These are phyloP conservation scores for Phymorhynchus buccinoides DNA, from an alignment of 1,140 invertebrate species.

Conservation along the genomic window DNA sequence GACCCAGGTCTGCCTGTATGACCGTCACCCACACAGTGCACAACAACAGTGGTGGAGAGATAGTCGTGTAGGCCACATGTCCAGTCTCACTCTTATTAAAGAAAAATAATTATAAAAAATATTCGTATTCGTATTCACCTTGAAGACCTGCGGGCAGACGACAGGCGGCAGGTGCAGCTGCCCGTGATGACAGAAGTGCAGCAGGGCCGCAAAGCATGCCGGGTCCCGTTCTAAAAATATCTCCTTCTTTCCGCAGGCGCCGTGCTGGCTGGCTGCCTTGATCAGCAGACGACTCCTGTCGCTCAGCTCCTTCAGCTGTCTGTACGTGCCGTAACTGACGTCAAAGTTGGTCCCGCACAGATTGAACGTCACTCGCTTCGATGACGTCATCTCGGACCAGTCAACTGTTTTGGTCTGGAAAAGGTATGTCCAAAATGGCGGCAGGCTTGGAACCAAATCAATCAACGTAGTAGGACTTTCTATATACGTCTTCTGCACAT, in stretches of 20 bases:
- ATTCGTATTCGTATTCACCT: too few species aligned
- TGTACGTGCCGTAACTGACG: background rate
- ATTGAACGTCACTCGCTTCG: constrained; percentile 15
- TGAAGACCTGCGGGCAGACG: constrained; percentile 54
- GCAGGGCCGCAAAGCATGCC: constrained; percentile 52
- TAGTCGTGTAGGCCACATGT: too few species aligned
- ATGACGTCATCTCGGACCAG: background rate
- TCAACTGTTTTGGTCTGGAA: background rate
- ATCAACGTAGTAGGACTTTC: too few species aligned
- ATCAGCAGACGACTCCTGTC: background rate
- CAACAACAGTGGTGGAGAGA: too few species aligned
- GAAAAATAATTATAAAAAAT: too few species aligned
- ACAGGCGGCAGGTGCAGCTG: constrained; percentile 56
- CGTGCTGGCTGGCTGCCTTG: background rate
- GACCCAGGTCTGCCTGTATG: too few species aligned
- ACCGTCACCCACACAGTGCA: too few species aligned
- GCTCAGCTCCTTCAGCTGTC: constrained; percentile 7
- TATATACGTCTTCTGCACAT: too few species aligned
- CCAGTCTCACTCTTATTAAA: too few species aligned
- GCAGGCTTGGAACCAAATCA: background rate
- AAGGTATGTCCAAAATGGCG: background rate
- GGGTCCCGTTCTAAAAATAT: constrained; percentile 45
- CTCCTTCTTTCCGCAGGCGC: background rate
- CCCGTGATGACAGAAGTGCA: constrained; percentile 55
- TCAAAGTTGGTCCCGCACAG: constrained; percentile 9